Evolutionary conservation across 1,140 invertebrate species (phyloP), one percentile per base, ranked within the genome.

Genomic region (Drosophila bipectinata): DNA sequence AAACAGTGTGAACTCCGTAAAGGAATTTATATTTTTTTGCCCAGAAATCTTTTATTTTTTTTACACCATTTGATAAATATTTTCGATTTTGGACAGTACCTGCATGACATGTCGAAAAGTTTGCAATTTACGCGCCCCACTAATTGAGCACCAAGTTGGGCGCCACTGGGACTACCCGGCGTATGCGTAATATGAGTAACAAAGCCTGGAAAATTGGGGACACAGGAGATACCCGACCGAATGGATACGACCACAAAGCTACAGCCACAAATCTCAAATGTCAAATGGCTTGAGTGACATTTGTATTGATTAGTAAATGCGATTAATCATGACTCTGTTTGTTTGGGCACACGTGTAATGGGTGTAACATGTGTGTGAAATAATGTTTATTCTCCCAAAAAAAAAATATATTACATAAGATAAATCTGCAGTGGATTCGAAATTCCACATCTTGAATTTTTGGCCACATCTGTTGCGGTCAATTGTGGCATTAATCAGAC

Each of bases 231-330:
- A 18, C 66, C 21, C 21, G 3, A 21, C 21, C 21, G 68, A 73
- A 18, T 53, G 76, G 72, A 63, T 45, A 45, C 15, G 44, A 45
- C 14, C 14, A 5, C 44, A 15, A 2, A 45, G 15, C 44, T 15
- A 5, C 44, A 15, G 15, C 77, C 82, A 88, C 82, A 88, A 88
- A 88, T 88, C 82, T 88, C 79, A 82, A 87, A 87, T 87, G 78
- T 88, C 82, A 79, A 75, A 53, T 64, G 75, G 62, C 62, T 68
- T 72, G 83, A 87, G 69, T 82, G 82, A 82, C 82, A 87, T 87
- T 87, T 82, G 83, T 87, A 87, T 87, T 87, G 82, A 87, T 87
- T 87, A 87, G 82, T 87, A 82, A 74, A 87, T 76, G 69, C 78
- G 82, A 87, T 87, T 87, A 87, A 87, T 87, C 82, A 87, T 85